Evolutionary conservation across 1,140 invertebrate genomes (phyloP).

Genomic region (Drosophila murphyi): DNA sequence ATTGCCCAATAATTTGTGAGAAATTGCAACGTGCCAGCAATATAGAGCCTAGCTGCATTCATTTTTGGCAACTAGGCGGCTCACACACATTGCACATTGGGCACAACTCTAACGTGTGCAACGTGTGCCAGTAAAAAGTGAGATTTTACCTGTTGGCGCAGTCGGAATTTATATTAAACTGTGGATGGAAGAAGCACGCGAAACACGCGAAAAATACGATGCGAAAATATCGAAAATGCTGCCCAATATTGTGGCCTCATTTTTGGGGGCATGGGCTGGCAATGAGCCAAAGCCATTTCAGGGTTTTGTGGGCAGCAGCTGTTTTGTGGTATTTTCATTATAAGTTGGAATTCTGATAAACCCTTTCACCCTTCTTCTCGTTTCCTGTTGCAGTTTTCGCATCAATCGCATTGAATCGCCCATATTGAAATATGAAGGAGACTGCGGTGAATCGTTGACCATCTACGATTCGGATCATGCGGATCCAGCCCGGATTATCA

Average conservation of each 20-base stretch:
- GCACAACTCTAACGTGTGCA: constrained; percentile 50
- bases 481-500: constrained; percentile 94
- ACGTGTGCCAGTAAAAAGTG: constrained; percentile 53
- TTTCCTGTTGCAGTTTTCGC: constrained; percentile 88
- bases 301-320: neutral
- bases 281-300: constrained; percentile 30
- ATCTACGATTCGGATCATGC: constrained; percentile 94
- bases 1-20: constrained; percentile 35
- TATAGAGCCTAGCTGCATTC: constrained; percentile 55
- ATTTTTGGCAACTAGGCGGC: constrained; percentile 52
- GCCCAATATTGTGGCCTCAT: constrained; percentile 16
- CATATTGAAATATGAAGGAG: constrained; percentile 92
- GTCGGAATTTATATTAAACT: constrained; percentile 78
- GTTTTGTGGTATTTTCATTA: constrained; percentile 30
- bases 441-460: constrained; percentile 94
- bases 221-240: constrained; percentile 14
- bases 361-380: neutral
- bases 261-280: constrained; percentile 10
- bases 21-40: constrained; percentile 42
- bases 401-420: constrained; percentile 95
- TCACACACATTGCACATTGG: constrained; percentile 32
- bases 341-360: constrained; percentile 7
- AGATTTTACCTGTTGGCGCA: constrained; percentile 70
- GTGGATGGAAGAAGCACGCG: constrained; percentile 11
- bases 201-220: neutral